These are phyloP conservation scores for Ectemnius continuus DNA, from an alignment of 2,888 invertebrate genomes.

Conservation along the genomic window DNA sequence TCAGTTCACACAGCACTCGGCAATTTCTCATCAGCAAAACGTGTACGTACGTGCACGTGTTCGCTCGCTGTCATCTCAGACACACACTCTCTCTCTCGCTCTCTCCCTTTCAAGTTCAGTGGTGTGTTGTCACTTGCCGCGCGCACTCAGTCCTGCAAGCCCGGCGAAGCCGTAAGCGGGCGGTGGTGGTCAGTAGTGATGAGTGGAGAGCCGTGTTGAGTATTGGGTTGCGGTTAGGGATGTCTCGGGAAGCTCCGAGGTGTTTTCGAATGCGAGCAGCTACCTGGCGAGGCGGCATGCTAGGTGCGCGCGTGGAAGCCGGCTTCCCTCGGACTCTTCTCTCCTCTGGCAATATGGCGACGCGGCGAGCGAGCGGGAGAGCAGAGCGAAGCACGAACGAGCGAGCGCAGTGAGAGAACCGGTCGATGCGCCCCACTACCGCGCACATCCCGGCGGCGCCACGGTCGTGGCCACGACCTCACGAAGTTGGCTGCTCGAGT, in stretches of 20 bases:
- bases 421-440: conserved; percentile 59
- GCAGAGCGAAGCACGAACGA: background rate
- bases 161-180: conserved; percentile 2
- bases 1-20: too few species aligned
- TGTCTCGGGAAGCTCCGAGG: too few species aligned
- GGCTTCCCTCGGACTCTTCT: background rate
- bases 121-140: too few species aligned
- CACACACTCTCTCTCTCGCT: conserved; percentile 24
- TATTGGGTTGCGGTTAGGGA: background rate
- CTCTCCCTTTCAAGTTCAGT: conserved; percentile 22
- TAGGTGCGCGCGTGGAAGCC: background rate
- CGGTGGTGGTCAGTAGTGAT: background rate
- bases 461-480: conserved; percentile 33
- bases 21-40: too few species aligned
- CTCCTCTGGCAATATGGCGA: too few species aligned
- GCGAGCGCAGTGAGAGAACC: conserved; percentile 50
- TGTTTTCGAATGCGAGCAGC: too few species aligned
- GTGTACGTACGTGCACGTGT: too few species aligned
- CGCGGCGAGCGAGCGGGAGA: background rate
- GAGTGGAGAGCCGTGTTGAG: background rate
- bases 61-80: too few species aligned
- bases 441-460: conserved; percentile 29
- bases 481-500: background rate
- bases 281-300: too few species aligned
- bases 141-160: too few species aligned